These are phyloP conservation scores for Streptopelia turtur DNA, from an alignment of 2,797 vertebrate genomes.

Conservation along the genomic window DNA sequence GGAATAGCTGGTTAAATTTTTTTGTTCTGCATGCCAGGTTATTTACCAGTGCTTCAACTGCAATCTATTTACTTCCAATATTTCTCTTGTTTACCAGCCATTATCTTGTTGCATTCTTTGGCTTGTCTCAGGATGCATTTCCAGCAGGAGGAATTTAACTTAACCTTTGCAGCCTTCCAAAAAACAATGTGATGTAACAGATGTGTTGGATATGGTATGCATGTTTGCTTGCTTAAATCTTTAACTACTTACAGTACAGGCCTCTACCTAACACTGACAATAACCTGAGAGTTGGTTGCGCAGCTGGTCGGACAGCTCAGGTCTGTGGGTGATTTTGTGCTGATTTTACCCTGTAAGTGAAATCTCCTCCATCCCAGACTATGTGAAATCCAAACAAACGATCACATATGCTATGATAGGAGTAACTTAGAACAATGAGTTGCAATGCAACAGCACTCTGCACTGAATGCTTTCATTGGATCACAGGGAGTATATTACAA, in stretches of 20 bases:
- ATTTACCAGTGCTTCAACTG: not conserved
- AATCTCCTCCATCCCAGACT: not conserved
- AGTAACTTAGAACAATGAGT: not conserved
- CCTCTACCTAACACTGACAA: not conserved
- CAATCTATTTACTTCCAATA: not conserved
- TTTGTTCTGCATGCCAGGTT: not conserved
- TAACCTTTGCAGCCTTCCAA: not conserved
- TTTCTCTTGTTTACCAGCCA: not conserved
- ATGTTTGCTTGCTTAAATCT: not conserved
- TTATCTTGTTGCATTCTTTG: not conserved
- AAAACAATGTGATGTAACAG: not conserved
- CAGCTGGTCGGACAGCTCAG: not conserved
- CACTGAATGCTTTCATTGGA: not conserved
- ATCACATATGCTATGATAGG: not conserved
- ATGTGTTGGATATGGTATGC: not conserved
- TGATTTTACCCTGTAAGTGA: not conserved
- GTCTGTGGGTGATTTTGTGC: not conserved
- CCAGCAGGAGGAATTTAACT: not conserved
- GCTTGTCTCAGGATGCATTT: not conserved
- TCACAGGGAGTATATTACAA: not conserved
- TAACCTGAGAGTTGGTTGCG: not conserved
- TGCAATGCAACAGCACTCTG: not conserved
- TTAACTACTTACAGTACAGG: not conserved
- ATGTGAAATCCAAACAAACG: not conserved
- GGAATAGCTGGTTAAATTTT: not conserved